phyloP scores from a whole-genome alignment of 2,888 invertebrate genomes.

The Parapristionchus giblindavisi region DNA sequence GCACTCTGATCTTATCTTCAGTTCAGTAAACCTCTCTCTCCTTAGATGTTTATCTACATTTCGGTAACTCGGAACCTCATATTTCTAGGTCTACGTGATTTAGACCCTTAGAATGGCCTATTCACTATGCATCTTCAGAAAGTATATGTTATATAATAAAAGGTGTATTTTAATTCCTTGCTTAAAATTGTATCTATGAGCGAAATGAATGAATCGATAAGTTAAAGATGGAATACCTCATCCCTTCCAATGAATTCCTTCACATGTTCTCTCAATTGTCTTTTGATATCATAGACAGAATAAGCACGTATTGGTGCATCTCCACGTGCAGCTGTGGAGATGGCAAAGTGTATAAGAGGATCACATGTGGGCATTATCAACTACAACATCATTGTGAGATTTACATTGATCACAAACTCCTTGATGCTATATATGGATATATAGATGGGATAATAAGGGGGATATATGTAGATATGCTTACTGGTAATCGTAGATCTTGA shows the following conservation, averaged over 20 bases:
- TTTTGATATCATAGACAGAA: background rate
- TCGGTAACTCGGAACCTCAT: no score
- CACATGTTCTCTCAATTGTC: constrained; percentile 21
- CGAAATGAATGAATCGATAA: background rate
- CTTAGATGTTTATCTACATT: no score
- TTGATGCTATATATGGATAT: background rate
- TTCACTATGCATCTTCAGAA: no score
- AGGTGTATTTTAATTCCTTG: no score
- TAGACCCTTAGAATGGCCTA: no score
- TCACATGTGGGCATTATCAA: constrained; percentile 70
- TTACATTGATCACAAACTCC: background rate
- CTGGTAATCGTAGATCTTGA: constrained; percentile 70
- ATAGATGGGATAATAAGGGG: background rate
- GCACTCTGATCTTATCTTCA: no score
- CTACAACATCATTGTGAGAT: constrained; percentile 42
- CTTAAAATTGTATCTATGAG: background rate
- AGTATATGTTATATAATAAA: no score
- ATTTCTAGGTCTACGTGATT: no score
- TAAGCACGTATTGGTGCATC: constrained; percentile 71
- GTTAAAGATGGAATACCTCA: constrained; percentile 14
- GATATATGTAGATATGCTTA: constrained; percentile 46
- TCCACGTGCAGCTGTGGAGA: constrained; percentile 73
- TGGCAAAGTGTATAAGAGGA: constrained; percentile 73
- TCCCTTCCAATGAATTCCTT: constrained; percentile 25
- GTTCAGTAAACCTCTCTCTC: no score